phyloP scores from a whole-genome alignment of 1,140 invertebrate species.

The Oedothorax gibbosus region DNA sequence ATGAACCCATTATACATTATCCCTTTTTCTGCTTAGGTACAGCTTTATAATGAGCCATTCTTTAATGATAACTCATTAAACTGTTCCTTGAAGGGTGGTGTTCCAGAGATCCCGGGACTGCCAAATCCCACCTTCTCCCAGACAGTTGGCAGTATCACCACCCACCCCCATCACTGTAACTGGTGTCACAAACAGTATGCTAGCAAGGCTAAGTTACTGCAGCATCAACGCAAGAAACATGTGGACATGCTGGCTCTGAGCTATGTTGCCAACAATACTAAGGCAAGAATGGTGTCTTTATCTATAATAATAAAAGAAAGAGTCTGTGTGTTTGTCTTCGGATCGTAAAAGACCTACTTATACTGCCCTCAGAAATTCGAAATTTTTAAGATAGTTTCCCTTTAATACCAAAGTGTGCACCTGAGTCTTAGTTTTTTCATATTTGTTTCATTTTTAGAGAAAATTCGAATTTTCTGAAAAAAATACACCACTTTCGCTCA shows the following conservation, averaged over 20 bases:
- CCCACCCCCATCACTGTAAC: constrained; percentile 79
- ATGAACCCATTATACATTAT: background rate
- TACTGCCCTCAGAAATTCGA: no score
- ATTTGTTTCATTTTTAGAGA: no score
- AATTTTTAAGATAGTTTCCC: no score
- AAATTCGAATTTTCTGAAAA: no score
- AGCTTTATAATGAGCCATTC: background rate
- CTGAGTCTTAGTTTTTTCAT: no score
- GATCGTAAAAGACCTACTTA: no score
- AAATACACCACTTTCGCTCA: no score
- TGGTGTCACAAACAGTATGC: constrained; percentile 90
- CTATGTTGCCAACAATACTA: constrained; percentile 58
- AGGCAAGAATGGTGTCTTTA: background rate
- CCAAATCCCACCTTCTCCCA: constrained; percentile 77
- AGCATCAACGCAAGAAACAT: constrained; percentile 85
- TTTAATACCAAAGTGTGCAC: no score
- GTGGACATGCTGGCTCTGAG: constrained; percentile 68
- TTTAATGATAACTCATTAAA: constrained; percentile 64
- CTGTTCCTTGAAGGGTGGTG: constrained; percentile 65
- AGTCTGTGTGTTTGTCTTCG: no score
- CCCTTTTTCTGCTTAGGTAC: constrained; percentile 8
- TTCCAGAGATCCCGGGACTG: constrained; percentile 69
- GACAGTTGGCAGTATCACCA: constrained; percentile 80
- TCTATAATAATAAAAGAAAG: no score
- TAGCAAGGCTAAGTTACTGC: constrained; percentile 82